Evolutionary conservation across 2,113 vertebrate species (phyloP).

Genomic region (Callaeas wilsoni): DNA sequence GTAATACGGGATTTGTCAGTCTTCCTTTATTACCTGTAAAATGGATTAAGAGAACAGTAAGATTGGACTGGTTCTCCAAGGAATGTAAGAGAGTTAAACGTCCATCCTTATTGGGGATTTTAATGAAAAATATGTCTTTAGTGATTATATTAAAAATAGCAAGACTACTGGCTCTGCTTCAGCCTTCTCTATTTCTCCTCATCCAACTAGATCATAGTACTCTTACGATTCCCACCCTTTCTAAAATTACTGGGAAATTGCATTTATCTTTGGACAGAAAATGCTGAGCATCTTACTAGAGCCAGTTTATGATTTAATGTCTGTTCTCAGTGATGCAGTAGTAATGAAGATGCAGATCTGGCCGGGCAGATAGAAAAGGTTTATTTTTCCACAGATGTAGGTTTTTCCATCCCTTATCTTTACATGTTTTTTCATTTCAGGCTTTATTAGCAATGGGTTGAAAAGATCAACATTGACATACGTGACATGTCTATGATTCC

Average conservation of each 20-base stretch:
- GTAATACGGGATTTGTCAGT: constrained; percentile 36
- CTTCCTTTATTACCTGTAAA: constrained; percentile 40
- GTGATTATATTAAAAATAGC: background rate
- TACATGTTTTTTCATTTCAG: background rate
- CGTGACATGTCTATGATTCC: background rate
- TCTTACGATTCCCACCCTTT: background rate
- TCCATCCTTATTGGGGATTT: background rate
- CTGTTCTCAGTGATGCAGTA: constrained; percentile 1
- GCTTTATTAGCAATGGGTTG: constrained; percentile 13
- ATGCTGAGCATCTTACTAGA: background rate
- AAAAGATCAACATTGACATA: constrained; percentile 25
- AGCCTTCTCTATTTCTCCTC: background rate
- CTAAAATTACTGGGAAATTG: background rate
- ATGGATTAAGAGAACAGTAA: constrained; percentile 15
- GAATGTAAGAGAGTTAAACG: background rate
- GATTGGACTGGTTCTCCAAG: background rate
- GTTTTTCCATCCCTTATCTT: constrained; percentile 12
- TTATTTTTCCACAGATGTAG: constrained; percentile 8
- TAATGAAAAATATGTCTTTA: constrained; percentile 1
- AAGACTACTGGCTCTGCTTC: background rate
- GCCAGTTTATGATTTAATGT: background rate
- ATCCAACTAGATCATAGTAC: background rate
- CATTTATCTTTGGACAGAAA: background rate
- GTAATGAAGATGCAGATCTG: constrained; percentile 33
- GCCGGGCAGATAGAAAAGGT: background rate